Base-by-base conservation (phyloP, 1,140 invertebrate genomes). In the Micrasema longulum region DNA sequence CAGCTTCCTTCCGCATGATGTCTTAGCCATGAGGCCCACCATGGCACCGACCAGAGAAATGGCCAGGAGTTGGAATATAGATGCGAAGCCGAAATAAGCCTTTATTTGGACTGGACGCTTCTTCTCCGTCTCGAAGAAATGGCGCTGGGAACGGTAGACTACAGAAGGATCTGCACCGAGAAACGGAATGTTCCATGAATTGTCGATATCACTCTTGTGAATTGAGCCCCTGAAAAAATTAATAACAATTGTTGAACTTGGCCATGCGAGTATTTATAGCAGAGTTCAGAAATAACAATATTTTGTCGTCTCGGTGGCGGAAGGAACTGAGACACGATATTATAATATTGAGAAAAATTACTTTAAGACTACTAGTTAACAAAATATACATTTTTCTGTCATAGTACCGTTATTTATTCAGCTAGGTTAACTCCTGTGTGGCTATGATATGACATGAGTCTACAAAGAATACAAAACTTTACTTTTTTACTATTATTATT, bases 11-110 rank as follows among this genome's bases (percentile, higher is more conserved):
- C 79, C 78, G 26, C 67, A 88, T 9, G 86, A 77, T 71, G 89
- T 92, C 35, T 89, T 89, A 1, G 89, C 79, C 77, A 97, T 79
- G 0, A 93, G 7, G 1, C 81, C 82, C 76, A 97, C 89, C 0
- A 95, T 67, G 0, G 84, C 57, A 7, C 84, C 89, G 66, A 88
- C 82, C 3, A 57, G 1, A 1, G 31, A 20, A 16, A 62, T 18
- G 4, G 12, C 20, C 7, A 69, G 9, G 5, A 69, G 20, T 6
- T 14, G 53, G 14, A 60, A n/a, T 5, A 69, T 3, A 11, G 57
- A 65, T 3, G 70, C 41, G 47, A 72, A 72, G 55, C 66, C 70
- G 20, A 75, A 41, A 35, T 72, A 75, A 0, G 74, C 36, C 18
- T 55, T 22, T 38, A 75, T 69, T n/a, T 75, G 70, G 14, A 57